Percentiles rank a stretch among this genome's conserved stretches.
phyloP scores from a whole-genome alignment of 2,113 vertebrate species.

The Dermatemys mawii region DNA sequence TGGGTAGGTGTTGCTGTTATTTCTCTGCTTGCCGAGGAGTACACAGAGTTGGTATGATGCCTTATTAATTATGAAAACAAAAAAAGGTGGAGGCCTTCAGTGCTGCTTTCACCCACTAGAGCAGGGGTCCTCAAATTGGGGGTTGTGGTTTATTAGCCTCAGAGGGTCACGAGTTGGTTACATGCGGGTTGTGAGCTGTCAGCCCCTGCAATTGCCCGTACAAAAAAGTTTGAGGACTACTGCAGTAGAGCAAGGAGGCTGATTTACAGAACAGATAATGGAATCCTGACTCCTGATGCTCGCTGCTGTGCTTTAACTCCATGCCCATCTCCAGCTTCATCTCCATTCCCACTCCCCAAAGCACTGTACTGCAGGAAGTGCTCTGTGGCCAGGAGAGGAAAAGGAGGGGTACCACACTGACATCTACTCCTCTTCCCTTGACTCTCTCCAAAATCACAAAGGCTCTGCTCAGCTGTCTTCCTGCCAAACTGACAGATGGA shows the following conservation, averaged over 20 bases:
- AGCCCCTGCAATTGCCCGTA: neutral
- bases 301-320: fast-evolving
- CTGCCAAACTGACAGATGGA: neutral
- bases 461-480: neutral
- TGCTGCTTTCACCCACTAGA: neutral
- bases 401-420: neutral
- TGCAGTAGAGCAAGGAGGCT: neutral
- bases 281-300: neutral
- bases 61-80: neutral
- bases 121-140: too few relatives aligned
- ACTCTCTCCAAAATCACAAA: neutral
- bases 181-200: too few relatives aligned
- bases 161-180: too few relatives aligned
- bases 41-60: neutral
- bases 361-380: neutral
- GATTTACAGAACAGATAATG: neutral
- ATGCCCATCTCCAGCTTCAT: neutral
- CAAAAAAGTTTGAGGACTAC: neutral
- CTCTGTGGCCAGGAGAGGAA: neutral
- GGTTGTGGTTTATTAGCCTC: too few relatives aligned
- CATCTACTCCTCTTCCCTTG: neutral
- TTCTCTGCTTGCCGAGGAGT: neutral
- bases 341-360: neutral
- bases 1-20: constrained; percentile 82
- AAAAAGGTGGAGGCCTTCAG: neutral